A percentile compares a stretch with the other conserved stretches of the same genome.
Conservation (phyloP, 2,797 vertebrate species). For the Orientallactaga sibirica region DNA sequence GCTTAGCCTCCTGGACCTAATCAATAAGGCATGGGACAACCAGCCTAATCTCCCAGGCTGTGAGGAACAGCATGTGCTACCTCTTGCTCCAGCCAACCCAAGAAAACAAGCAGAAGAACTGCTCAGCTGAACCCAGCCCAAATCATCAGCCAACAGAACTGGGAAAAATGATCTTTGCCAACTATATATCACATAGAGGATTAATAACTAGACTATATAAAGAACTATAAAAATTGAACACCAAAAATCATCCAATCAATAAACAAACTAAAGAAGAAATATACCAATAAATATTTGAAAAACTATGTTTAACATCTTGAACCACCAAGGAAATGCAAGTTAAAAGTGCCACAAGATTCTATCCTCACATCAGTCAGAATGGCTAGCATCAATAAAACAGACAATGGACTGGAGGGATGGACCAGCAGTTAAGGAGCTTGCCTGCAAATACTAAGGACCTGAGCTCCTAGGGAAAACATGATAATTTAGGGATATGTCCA, state of each 20-base stretch:
- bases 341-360: background rate
- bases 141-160: background rate
- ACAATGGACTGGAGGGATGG: no score
- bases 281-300: background rate
- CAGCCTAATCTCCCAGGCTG: background rate
- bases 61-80: background rate
- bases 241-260: background rate
- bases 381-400: background rate
- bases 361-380: background rate
- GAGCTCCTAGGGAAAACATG: no score
- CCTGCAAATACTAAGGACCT: no score
- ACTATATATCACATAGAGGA: background rate
- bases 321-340: background rate
- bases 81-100: background rate
- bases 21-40: background rate
- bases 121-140: background rate
- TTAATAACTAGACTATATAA: background rate
- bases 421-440: no score
- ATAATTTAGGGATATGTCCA: no score
- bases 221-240: background rate
- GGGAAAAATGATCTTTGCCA: background rate
- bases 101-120: conserved; percentile 2
- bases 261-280: background rate
- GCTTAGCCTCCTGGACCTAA: background rate
- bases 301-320: background rate